A percentile compares a stretch with the other conserved stretches of the same genome.
Evolutionary conservation across 2,113 vertebrate species (phyloP).

Genomic region (Tapirus terrestris): DNA sequence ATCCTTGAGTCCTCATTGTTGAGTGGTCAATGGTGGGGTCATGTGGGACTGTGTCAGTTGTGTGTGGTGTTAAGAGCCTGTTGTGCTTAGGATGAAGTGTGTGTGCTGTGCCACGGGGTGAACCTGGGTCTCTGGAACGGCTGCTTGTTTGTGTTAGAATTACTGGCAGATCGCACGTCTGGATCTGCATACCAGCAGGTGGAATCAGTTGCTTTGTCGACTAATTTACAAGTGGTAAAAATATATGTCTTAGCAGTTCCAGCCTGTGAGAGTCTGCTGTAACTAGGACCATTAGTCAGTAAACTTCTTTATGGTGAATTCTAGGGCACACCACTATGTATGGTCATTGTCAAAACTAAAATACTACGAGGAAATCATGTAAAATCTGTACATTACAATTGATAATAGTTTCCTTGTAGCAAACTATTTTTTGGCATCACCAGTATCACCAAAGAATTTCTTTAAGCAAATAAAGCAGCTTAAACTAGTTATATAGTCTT

Average conservation of each 20-base stretch:
- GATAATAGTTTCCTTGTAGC: background rate
- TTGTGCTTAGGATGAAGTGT: background rate
- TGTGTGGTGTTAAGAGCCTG: fast-evolving
- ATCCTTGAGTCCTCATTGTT: slow-evolving; percentile 41
- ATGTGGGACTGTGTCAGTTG: background rate
- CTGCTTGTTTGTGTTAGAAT: slow-evolving; percentile 42
- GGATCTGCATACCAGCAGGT: slow-evolving; percentile 70
- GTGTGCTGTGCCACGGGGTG: background rate
- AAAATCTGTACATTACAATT: background rate
- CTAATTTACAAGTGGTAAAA: slow-evolving; percentile 72
- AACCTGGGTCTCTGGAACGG: slow-evolving; percentile 7
- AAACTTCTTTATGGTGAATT: slow-evolving; percentile 62
- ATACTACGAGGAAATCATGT: background rate
- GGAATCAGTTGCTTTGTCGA: slow-evolving; percentile 75
- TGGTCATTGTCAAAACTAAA: background rate
- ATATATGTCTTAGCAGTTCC: slow-evolving; percentile 72
- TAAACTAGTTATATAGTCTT: slow-evolving; percentile 57
- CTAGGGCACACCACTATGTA: background rate
- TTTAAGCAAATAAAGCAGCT: slow-evolving; percentile 36
- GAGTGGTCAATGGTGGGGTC: background rate
- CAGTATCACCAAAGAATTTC: slow-evolving; percentile 50
- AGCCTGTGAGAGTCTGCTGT: slow-evolving; percentile 83
- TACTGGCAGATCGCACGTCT: slow-evolving; percentile 10
- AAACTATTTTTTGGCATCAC: background rate
- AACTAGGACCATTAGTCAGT: slow-evolving; percentile 78